phyloP scores from a whole-genome alignment of 2,797 vertebrate species.

The Champsocephalus esox region DNA sequence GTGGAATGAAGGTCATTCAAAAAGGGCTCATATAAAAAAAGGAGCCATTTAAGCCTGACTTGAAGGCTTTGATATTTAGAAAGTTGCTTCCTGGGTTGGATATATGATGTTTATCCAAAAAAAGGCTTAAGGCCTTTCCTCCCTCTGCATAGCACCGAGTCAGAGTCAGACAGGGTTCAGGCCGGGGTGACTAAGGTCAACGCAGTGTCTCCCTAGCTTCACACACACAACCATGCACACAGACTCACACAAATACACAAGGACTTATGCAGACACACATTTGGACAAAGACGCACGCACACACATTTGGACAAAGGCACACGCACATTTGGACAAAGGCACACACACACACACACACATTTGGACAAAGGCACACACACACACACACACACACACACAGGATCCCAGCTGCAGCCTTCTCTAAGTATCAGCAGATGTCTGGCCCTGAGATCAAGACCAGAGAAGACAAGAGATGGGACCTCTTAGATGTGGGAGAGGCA shows the following conservation, averaged over 20 bases:
- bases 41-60: conserved; percentile 31
- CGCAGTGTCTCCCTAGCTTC: conserved; percentile 26
- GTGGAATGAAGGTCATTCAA: conserved; percentile 57
- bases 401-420: conserved; percentile 81
- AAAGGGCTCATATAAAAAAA: conserved; percentile 49
- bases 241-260: conserved; percentile 5
- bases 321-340: too few species aligned
- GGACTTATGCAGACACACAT: conserved; percentile 22
- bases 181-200: conserved; percentile 65
- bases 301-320: too few species aligned
- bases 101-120: conserved; percentile 59
- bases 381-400: background rate
- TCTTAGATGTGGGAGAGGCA: conserved; percentile 83
- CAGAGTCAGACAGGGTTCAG: conserved; percentile 63
- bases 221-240: conserved; percentile 11
- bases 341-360: background rate
- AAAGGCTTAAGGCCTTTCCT: conserved; percentile 65
- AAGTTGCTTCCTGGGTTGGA: conserved; percentile 64
- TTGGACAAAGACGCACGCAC: too few species aligned
- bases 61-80: conserved; percentile 66
- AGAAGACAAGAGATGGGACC: conserved; percentile 79
- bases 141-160: conserved; percentile 53
- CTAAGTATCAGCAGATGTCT: conserved; percentile 86
- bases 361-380: too few species aligned
- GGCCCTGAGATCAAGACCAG: conserved; percentile 83